Percentiles rank a stretch among this genome's conserved stretches.
Evolutionary conservation across 2,888 invertebrate genomes (phyloP).

Genomic region (Crepidodera aurea): DNA sequence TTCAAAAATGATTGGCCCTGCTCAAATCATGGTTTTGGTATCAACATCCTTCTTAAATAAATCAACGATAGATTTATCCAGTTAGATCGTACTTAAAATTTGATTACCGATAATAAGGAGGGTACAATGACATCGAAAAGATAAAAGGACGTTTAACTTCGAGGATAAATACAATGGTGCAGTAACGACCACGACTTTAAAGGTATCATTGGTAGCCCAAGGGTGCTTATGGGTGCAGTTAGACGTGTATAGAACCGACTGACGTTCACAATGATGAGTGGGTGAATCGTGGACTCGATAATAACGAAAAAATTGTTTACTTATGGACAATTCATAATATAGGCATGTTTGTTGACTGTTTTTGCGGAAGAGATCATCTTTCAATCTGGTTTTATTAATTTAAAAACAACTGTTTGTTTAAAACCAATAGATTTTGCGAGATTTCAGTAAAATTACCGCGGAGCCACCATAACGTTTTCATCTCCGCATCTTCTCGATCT

Average conservation of each 20-base stretch:
- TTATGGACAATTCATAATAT: slow-evolving; percentile 16
- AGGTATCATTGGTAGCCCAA: slow-evolving; percentile 46
- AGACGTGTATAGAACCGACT: slow-evolving; percentile 42
- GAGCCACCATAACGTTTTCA: background rate
- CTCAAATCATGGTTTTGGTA: too few species aligned
- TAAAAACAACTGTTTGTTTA: background rate
- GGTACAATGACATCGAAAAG: slow-evolving; percentile 1
- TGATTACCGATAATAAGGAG: background rate
- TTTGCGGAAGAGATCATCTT: slow-evolving; percentile 4
- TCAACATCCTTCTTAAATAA: too few species aligned
- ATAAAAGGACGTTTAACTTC: slow-evolving; percentile 18
- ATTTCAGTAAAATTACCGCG: background rate
- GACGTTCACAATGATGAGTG: slow-evolving; percentile 48
- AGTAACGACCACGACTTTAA: slow-evolving; percentile 40
- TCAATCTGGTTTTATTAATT: background rate
- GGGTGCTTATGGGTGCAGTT: slow-evolving; percentile 54
- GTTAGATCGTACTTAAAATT: background rate
- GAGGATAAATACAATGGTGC: slow-evolving; percentile 12
- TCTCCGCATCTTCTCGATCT: slow-evolving; percentile 3
- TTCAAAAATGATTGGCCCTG: too few species aligned
- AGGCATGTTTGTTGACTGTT: slow-evolving; percentile 1
- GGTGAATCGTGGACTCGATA: slow-evolving; percentile 40
- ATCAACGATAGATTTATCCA: too few species aligned
- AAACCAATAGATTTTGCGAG: too few species aligned
- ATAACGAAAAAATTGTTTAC: slow-evolving; percentile 15